phyloP scores from a whole-genome alignment of 1,140 invertebrate genomes.

The Orchesella cincta region DNA sequence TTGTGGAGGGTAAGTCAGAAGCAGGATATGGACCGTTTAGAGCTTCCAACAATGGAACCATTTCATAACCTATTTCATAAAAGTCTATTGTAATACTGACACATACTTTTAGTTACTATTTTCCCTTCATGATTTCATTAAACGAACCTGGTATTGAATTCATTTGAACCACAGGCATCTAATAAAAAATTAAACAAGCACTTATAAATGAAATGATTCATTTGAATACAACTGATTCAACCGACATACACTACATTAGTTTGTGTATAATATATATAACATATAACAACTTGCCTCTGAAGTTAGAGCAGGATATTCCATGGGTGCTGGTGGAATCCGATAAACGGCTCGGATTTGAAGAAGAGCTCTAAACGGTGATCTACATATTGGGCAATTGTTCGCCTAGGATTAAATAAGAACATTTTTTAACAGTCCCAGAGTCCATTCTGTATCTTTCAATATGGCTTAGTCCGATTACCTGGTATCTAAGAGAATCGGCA shows the following conservation, averaged over 20 bases:
- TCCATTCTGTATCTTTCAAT: neutral
- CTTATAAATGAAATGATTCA: constrained; percentile 28
- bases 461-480: constrained; percentile 54
- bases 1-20: constrained; percentile 58
- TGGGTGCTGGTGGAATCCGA: constrained; percentile 63
- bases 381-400: constrained; percentile 97
- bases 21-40: constrained; percentile 86
- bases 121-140: too few species aligned
- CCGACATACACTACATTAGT: too few species aligned
- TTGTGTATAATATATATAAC: constrained; percentile 27
- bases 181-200: too few species aligned
- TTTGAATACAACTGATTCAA: too few species aligned
- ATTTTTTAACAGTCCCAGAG: too few species aligned
- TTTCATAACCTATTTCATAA: too few species aligned
- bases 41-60: constrained; percentile 94
- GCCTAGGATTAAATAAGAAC: constrained; percentile 63
- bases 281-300: constrained; percentile 56
- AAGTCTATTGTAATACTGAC: too few species aligned
- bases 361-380: constrained; percentile 93
- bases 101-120: too few species aligned
- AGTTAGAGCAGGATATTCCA: constrained; percentile 57
- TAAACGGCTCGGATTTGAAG: constrained; percentile 93
- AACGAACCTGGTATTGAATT: constrained; percentile 87
- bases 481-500: constrained; percentile 93
- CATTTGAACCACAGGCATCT: constrained; percentile 55